phyloP scores from a whole-genome alignment of 2,113 vertebrate genomes.

The Corythoichthys intestinalis region DNA sequence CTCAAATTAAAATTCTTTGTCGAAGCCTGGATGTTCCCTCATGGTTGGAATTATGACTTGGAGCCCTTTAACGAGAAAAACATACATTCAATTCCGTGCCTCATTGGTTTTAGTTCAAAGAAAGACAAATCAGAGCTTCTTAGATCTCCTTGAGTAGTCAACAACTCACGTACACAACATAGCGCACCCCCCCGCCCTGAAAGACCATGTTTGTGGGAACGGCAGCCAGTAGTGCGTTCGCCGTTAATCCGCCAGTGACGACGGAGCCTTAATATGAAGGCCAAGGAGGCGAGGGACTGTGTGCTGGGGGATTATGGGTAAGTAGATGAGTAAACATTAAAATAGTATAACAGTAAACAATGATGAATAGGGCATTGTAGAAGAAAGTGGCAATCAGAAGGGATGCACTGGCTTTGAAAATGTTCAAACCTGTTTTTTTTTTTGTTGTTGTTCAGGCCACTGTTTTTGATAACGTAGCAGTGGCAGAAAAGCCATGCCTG shows the following conservation, averaged over 20 bases:
- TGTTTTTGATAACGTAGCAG: conserved; percentile 56
- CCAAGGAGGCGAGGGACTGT: conserved; percentile 44
- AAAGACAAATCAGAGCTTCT: conserved; percentile 3
- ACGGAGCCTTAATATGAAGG: conserved; percentile 47
- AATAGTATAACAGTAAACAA: conserved; percentile 56
- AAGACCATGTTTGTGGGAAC: conserved; percentile 11
- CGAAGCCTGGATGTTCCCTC: background rate
- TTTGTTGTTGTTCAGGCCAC: background rate
- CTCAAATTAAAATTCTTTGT: background rate
- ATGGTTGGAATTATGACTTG: background rate
- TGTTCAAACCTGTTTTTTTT: conserved; percentile 40
- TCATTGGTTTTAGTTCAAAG: background rate
- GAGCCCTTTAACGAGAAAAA: background rate
- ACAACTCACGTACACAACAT: background rate
- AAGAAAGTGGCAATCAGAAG: background rate
- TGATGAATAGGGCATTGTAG: conserved; percentile 24
- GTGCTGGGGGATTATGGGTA: conserved; percentile 58
- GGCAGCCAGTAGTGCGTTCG: conserved; percentile 39
- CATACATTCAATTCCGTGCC: background rate
- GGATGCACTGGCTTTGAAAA: conserved; percentile 19
- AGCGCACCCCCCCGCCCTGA: background rate
- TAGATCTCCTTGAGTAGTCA: background rate
- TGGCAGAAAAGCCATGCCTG: conserved; percentile 44
- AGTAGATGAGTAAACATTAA: conserved; percentile 62
- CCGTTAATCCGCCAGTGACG: conserved; percentile 54